These are phyloP conservation scores for Dendropsophus ebraccatus DNA, from an alignment of 2,113 vertebrate genomes.

Conservation along the genomic window DNA sequence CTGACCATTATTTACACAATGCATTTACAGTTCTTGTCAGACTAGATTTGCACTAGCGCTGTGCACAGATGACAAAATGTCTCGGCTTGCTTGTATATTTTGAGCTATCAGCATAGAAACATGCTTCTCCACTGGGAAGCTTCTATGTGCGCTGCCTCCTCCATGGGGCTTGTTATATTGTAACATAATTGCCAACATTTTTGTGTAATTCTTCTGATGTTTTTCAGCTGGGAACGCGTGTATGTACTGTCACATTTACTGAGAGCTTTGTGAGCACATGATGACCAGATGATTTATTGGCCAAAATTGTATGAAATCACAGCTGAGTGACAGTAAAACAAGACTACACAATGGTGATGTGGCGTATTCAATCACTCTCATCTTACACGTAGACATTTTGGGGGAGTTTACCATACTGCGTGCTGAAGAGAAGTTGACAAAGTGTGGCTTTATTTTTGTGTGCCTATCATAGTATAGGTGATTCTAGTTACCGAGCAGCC, in stretches of 20 bases:
- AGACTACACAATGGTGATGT: not conserved
- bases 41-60: conserved; percentile 5
- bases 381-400: too few relatives aligned
- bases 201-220: conserved; percentile 3
- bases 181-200: conserved; percentile 9
- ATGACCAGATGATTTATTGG: not conserved
- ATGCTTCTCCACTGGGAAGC: not conserved
- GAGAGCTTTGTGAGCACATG: not conserved
- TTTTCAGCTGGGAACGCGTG: not conserved
- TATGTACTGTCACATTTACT: not conserved
- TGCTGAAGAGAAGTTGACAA: too few relatives aligned
- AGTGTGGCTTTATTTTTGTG: too few relatives aligned
- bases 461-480: too few relatives aligned
- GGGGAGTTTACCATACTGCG: too few relatives aligned
- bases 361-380: too few relatives aligned
- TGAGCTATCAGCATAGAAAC: not conserved
- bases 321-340: not conserved
- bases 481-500: too few relatives aligned
- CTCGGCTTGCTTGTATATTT: not conserved
- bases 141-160: too few relatives aligned
- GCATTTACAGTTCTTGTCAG: conserved; percentile 14
- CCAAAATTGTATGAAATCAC: not conserved
- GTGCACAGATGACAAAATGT: conserved; percentile 19
- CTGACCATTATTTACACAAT: conserved; percentile 22
- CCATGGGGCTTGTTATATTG: not conserved